phyloP scores from a whole-genome alignment of 2,888 invertebrate species.

The Eurytoma adleriae region DNA sequence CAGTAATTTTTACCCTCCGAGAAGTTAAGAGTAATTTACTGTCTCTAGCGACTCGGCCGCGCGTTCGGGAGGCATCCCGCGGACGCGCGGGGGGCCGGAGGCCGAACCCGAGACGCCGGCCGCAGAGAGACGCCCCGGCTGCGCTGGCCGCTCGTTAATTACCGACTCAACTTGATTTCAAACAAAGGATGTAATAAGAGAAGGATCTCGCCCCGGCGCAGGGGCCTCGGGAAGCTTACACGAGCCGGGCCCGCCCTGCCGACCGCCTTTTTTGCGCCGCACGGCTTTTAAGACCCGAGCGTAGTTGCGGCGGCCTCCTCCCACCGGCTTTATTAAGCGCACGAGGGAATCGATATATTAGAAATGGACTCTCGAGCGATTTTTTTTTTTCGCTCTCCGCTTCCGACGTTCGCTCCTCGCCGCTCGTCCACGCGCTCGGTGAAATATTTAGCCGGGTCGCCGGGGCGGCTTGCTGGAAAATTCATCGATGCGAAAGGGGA shows the following conservation, averaged over 20 bases:
- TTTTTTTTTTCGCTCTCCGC: neutral
- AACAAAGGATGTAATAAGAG: slow-evolving; percentile 61
- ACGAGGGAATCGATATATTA: too few species aligned
- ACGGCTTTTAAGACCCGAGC: slow-evolving; percentile 2
- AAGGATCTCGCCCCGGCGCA: slow-evolving; percentile 11
- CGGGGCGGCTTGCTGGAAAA: neutral
- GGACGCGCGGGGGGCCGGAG: neutral
- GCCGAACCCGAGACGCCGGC: slow-evolving; percentile 7
- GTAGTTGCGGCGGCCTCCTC: too few species aligned
- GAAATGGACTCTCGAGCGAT: too few species aligned
- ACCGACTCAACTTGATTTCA: slow-evolving; percentile 64
- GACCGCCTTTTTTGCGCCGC: neutral
- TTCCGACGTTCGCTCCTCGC: neutral
- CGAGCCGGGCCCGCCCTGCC: neutral
- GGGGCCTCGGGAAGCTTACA: neutral
- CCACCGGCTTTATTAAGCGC: too few species aligned
- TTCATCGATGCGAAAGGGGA: neutral
- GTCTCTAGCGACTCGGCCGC: slow-evolving; percentile 60
- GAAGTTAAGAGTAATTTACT: slow-evolving; percentile 75
- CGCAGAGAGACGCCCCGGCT: slow-evolving; percentile 12
- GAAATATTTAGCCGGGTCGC: too few species aligned
- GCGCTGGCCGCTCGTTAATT: slow-evolving; percentile 61
- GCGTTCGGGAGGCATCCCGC: slow-evolving; percentile 26
- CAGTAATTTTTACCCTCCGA: slow-evolving; percentile 74
- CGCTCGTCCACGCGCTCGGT: too few species aligned